Conservation (phyloP, 2,888 invertebrate species). For the Stenoptilia bipunctidactyla region DNA sequence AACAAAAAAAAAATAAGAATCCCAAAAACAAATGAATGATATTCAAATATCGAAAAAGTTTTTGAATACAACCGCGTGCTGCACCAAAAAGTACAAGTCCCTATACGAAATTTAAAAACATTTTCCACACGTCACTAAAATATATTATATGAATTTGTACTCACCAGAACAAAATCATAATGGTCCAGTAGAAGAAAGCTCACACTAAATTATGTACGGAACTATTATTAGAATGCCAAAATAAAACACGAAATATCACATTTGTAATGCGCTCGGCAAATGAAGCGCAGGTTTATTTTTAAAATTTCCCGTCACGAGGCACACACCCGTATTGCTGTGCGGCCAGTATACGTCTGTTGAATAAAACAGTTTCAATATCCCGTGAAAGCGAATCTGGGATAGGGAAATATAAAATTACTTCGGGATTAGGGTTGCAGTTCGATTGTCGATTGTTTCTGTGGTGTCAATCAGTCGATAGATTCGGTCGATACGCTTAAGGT, state of each 20-base stretch:
- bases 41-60: neutral
- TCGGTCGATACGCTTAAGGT: too few species aligned
- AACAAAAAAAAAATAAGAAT: too few species aligned
- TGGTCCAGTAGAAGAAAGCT: neutral
- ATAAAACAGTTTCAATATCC: neutral
- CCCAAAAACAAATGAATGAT: neutral
- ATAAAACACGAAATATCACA: neutral
- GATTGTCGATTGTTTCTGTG: too few species aligned
- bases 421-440: neutral
- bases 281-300: neutral
- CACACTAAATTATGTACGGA: neutral
- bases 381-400: neutral
- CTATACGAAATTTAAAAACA: neutral
- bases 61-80: too few species aligned
- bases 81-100: neutral
- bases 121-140: conserved; percentile 1
- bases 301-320: neutral
- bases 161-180: neutral
- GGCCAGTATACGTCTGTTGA: neutral
- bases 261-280: neutral
- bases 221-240: conserved; percentile 1
- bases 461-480: too few species aligned
- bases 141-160: neutral
- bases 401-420: conserved; percentile 1
- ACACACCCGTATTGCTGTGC: neutral